Percentiles rank a stretch among this genome's conserved stretches.
Evolutionary conservation across 2,113 vertebrate genomes (phyloP).

Genomic region (Tragulus kanchil): DNA sequence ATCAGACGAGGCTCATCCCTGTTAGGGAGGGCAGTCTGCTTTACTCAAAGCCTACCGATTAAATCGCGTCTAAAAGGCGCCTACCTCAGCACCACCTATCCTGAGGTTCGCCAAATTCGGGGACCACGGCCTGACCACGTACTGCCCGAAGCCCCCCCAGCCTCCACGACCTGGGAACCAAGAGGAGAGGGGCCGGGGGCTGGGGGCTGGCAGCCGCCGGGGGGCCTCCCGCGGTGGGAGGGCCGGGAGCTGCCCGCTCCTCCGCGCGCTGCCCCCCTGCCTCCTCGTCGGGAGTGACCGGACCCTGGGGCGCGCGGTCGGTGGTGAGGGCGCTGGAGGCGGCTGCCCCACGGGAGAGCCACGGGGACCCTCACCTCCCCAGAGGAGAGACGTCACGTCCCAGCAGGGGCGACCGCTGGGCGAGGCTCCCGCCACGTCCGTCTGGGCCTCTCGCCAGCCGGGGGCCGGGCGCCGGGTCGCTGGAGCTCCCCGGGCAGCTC

Average conservation of each 20-base stretch:
- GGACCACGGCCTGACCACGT: neutral
- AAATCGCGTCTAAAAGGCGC: neutral
- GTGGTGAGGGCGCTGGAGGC: neutral
- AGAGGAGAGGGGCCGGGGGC: neutral
- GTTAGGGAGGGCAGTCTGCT: no score
- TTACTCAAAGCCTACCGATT: neutral
- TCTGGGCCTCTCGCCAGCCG: neutral
- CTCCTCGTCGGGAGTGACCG: neutral
- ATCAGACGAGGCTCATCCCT: no score
- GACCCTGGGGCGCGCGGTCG: constrained; percentile 38
- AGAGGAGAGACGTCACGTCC: neutral
- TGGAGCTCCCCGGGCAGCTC: neutral
- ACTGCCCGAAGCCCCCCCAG: no score
- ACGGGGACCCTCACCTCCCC: constrained; percentile 62
- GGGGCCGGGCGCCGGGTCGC: neutral
- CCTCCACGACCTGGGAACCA: no score
- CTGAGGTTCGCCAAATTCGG: no score
- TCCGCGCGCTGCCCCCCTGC: neutral
- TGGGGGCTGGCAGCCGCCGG: neutral
- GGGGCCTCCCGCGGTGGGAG: rapidly evolving
- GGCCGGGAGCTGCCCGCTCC: neutral
- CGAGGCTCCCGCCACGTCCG: neutral
- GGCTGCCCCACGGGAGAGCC: constrained; percentile 37
- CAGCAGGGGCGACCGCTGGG: neutral
- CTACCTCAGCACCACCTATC: neutral